A percentile compares a stretch with the other conserved stretches of the same genome.
These are phyloP conservation scores for Brevimyrus niger DNA, from an alignment of 2,113 vertebrate species.

Conservation along the genomic window DNA sequence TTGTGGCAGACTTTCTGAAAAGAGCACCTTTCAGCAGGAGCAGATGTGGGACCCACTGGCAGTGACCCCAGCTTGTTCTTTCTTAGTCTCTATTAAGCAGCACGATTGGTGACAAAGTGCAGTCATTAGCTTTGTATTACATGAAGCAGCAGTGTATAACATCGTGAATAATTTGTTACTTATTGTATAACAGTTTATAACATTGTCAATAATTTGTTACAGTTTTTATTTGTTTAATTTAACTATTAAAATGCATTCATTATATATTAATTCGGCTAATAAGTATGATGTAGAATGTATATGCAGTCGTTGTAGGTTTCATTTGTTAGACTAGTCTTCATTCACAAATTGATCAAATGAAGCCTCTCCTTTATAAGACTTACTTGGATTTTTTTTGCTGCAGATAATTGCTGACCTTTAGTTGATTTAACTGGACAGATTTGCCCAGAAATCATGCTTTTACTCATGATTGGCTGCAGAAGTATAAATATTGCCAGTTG, in stretches of 20 bases:
- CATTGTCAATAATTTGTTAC: neutral
- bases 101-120: neutral
- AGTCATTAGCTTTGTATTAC: neutral
- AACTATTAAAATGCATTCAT: neutral
- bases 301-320: neutral
- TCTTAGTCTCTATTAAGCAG: neutral
- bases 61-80: neutral
- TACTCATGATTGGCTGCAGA: neutral
- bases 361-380: neutral
- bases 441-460: neutral
- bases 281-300: neutral
- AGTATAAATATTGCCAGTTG: neutral
- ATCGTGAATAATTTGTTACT: neutral
- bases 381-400: neutral
- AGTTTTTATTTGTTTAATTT: neutral
- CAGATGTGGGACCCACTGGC: neutral
- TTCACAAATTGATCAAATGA: neutral
- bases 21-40: neutral
- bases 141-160: neutral
- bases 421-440: neutral
- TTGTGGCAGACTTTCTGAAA: constrained; percentile 33
- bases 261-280: neutral
- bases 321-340: neutral
- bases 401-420: neutral
- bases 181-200: too few species aligned